Conservation (phyloP, 2,888 invertebrate genomes). For the Epinotia brunnichana region DNA sequence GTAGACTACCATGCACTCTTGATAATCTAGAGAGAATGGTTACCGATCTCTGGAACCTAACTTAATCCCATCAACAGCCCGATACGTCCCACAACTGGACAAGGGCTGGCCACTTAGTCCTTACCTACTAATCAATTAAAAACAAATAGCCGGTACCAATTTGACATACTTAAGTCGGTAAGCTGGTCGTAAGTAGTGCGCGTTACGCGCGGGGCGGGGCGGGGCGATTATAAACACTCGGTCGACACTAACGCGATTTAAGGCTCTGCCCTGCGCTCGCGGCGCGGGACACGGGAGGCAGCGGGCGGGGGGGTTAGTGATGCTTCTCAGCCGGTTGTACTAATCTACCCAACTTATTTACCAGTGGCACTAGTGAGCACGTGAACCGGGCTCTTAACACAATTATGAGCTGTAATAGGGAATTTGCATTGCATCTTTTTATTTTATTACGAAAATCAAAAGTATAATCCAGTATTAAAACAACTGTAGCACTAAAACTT, state of each 20-base stretch:
- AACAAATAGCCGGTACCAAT: conserved; percentile 30
- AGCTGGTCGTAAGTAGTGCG: conserved; percentile 26
- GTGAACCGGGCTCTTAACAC: too few species aligned
- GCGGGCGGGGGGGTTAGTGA: background rate
- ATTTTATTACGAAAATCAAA: too few species aligned
- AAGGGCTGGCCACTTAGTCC: background rate
- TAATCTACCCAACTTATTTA: too few species aligned
- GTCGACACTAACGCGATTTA: conserved; percentile 76
- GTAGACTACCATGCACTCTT: too few species aligned
- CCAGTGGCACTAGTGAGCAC: too few species aligned
- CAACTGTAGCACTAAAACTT: too few species aligned
- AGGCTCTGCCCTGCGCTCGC: conserved; percentile 59
- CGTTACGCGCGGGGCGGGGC: conserved; percentile 43
- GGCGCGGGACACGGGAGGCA: conserved; percentile 45
- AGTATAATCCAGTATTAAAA: too few species aligned
- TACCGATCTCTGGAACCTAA: background rate
- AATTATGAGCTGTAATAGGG: too few species aligned
- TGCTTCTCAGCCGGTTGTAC: too few species aligned
- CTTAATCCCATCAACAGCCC: background rate
- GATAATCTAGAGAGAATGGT: background rate
- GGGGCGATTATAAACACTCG: conserved; percentile 67
- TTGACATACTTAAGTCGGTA: conserved; percentile 32
- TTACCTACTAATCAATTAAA: conserved; percentile 22
- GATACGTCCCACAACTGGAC: background rate
- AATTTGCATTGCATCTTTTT: too few species aligned